phyloP scores from a whole-genome alignment of 2,797 vertebrate species.

The Tokudaia tokunoshimensis region DNA sequence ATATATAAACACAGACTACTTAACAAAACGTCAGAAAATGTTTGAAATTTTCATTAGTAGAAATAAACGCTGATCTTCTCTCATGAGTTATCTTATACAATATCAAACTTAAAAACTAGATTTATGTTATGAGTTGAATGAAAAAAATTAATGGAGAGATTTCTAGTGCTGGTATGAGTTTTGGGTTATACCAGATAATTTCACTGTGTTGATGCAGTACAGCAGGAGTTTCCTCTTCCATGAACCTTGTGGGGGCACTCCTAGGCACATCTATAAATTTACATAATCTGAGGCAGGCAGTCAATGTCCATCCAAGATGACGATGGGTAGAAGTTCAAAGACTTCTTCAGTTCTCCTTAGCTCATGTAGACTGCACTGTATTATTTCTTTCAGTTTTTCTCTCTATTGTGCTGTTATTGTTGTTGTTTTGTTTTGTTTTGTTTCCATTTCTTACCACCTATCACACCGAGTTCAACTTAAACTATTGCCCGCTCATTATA shows the following conservation, averaged over 20 bases:
- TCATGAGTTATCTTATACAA: slow-evolving; percentile 53
- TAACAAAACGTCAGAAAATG: slow-evolving; percentile 66
- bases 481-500: accelerated
- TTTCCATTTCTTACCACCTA: neutral
- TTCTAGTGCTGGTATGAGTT: neutral
- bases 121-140: neutral
- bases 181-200: neutral
- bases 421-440: too few relatives aligned
- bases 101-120: slow-evolving; percentile 45
- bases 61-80: slow-evolving; percentile 22
- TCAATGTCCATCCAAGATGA: neutral
- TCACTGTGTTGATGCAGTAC: neutral
- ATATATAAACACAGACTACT: slow-evolving; percentile 71
- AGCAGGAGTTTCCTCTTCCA: neutral
- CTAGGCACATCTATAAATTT: neutral
- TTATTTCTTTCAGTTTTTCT: neutral
- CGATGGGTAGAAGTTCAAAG: neutral
- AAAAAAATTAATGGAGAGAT: neutral
- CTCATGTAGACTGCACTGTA: neutral
- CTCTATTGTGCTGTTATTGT: neutral
- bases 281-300: accelerated
- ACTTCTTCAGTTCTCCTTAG: neutral
- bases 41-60: neutral
- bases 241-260: neutral
- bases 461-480: neutral